Conservation (phyloP, 2,113 vertebrate genomes). For the Carassius auratus region DNA sequence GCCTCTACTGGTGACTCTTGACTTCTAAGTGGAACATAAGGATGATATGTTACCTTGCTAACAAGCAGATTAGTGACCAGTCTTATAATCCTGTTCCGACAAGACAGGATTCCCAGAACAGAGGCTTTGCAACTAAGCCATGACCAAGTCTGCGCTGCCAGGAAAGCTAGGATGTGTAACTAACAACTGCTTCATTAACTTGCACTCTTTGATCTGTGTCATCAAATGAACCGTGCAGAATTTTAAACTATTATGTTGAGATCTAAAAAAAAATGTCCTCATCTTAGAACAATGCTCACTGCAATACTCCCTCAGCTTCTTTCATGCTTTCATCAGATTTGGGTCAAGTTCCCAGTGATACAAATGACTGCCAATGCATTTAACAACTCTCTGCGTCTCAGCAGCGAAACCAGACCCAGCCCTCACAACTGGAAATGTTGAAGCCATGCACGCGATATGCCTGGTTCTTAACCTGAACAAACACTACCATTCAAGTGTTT, state of each 20-base stretch:
- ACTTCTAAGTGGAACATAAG: conserved; percentile 29
- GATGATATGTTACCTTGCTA: conserved; percentile 47
- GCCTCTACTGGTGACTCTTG: conserved; percentile 49
- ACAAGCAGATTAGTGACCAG: conserved; percentile 60
- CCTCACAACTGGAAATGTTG: background rate
- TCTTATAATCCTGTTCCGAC: conserved; percentile 70
- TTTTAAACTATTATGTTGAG: background rate
- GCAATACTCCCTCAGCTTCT: conserved; percentile 20
- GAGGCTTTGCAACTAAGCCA: conserved; percentile 51
- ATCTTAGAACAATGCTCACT: conserved; percentile 24
- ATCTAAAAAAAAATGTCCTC: background rate
- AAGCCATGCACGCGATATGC: background rate
- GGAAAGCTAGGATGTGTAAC: conserved; percentile 45
- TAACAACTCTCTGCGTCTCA: conserved; percentile 19
- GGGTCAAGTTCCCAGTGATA: conserved; percentile 31
- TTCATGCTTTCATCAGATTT: conserved; percentile 33
- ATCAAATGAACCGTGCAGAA: background rate
- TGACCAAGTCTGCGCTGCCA: conserved; percentile 31
- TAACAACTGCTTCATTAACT: conserved; percentile 16
- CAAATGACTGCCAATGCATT: conserved; percentile 28
- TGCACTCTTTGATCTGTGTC: background rate
- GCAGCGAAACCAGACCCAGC: background rate
- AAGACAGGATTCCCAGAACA: conserved; percentile 67
- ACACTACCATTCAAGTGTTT: background rate
- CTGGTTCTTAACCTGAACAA: background rate